Conservation (phyloP, 1,140 invertebrate species). For the Pogonus chalceus region DNA sequence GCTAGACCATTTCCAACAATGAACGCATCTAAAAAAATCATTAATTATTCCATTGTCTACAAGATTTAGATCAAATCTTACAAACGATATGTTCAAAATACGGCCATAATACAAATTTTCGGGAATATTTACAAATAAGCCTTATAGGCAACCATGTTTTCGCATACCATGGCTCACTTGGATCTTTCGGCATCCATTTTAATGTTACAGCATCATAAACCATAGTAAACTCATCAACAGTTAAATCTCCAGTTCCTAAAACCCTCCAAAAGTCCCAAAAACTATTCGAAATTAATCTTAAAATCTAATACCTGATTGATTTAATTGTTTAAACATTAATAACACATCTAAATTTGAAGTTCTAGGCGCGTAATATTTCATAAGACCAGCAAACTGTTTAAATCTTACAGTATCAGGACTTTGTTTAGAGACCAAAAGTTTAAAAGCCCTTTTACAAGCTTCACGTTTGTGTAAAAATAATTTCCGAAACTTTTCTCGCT, state of each 20-base stretch:
- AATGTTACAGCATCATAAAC: constrained; percentile 66
- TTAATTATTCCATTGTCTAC: constrained; percentile 10
- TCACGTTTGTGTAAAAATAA: constrained; percentile 72
- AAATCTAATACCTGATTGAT: too few relatives aligned
- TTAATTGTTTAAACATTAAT: constrained; percentile 72
- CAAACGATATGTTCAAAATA: constrained; percentile 65
- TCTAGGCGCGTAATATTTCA: constrained; percentile 66
- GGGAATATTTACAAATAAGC: constrained; percentile 49
- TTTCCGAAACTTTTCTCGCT: constrained; percentile 80
- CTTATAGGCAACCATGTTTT: constrained; percentile 48
- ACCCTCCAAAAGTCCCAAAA: too few relatives aligned
- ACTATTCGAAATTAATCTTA: too few relatives aligned
- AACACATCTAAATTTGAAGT: constrained; percentile 69
- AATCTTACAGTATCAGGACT: constrained; percentile 57
- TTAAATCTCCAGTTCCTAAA: constrained; percentile 53
- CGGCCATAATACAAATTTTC: constrained; percentile 53
- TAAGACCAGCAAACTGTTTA: constrained; percentile 70
- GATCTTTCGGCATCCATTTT: constrained; percentile 61
- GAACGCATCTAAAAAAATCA: constrained; percentile 45
- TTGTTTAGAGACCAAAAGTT: constrained; percentile 62
- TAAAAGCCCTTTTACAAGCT: constrained; percentile 76
- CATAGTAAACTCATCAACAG: constrained; percentile 63
- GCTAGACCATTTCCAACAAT: constrained; percentile 59
- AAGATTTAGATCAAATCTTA: constrained; percentile 38
- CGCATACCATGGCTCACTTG: constrained; percentile 60